Base-by-base conservation (phyloP, 1,140 invertebrate genomes). In the Cyclina sinensis region DNA sequence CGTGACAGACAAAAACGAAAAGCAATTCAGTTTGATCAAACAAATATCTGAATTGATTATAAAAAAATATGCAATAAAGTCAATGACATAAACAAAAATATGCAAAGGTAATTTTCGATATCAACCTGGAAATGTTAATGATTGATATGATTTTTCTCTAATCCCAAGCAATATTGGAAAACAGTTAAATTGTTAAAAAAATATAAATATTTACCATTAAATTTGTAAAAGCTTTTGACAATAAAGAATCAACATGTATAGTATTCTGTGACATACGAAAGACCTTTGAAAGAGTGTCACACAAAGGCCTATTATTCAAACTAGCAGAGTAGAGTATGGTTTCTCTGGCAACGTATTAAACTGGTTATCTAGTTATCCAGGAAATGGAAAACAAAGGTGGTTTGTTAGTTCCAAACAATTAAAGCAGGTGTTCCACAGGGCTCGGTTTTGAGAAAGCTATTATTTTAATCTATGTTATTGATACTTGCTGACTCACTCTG, bases 351-450 rank as follows among this genome's bases (percentile, higher is more conserved):
- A 43, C 5, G 4, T 76, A 16, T n/a, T 46, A 43, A 39, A 43
- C 4, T 76, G 73, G 73, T 43, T 43, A 4, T 3, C 4, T 16
- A 24, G 46, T 24, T 76, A 46, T 76, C 35, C 46, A 11, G 90
- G 37, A 16, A 24, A 79, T 43, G 14, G 90, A 16, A 32, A 37
- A n/a, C 57, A 84, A 24, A 21, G 16, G 0, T 48, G 90, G 30
- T 65, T 62, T 48, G 24, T 89, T 43, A 48, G 65, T 51, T 57
- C 9, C 24, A 24, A 68, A 48, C 43, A 24, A 30, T 91, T n/a
- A 46, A 37, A 18, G 79, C 70, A 7, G 82, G 85, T 24, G 86
- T 88, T 24, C 90, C 85, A 35, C 89, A 91, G 43, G 90, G 90
- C 43, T 91, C 81, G n/a, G n/a, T n/a, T n/a, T n/a, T n/a, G n/a